phyloP scores from a whole-genome alignment of 1,140 invertebrate species.

The Polypedilum vanderplanki region DNA sequence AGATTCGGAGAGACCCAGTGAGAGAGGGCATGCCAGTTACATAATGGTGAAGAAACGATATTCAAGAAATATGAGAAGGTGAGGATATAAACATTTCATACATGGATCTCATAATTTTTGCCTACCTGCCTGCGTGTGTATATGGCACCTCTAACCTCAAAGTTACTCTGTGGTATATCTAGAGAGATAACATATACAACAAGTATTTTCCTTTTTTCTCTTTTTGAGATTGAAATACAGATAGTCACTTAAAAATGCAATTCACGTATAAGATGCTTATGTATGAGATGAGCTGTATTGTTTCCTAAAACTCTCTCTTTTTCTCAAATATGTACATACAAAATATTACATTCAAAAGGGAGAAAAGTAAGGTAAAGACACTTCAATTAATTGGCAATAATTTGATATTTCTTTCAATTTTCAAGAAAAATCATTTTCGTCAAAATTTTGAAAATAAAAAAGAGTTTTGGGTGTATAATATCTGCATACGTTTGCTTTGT shows the following conservation, averaged over 20 bases:
- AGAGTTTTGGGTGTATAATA: too few species aligned
- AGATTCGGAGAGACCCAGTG: neutral
- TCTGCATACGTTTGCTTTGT: too few species aligned
- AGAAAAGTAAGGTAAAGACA: too few species aligned
- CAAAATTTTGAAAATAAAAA: too few species aligned
- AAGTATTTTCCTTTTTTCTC: too few species aligned
- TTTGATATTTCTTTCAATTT: too few species aligned
- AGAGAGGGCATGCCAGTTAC: neutral
- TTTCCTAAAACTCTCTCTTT: neutral
- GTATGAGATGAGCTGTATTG: too few species aligned
- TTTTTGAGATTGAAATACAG: too few species aligned
- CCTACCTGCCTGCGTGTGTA: neutral
- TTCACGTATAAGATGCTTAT: neutral
- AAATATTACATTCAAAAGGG: neutral
- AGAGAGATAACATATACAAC: neutral
- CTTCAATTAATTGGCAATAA: too few species aligned
- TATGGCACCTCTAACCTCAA: neutral
- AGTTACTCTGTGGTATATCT: too few species aligned
- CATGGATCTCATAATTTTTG: neutral
- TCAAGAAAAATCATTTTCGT: too few species aligned
- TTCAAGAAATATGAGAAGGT: neutral
- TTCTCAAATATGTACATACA: neutral
- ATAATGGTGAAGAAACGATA: neutral
- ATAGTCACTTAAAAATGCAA: conserved; percentile 21
- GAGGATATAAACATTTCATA: neutral